A percentile compares a stretch with the other conserved stretches of the same genome.
Evolutionary conservation across 1,140 invertebrate genomes (phyloP).

Genomic region (Cyphomyrmex costatus): DNA sequence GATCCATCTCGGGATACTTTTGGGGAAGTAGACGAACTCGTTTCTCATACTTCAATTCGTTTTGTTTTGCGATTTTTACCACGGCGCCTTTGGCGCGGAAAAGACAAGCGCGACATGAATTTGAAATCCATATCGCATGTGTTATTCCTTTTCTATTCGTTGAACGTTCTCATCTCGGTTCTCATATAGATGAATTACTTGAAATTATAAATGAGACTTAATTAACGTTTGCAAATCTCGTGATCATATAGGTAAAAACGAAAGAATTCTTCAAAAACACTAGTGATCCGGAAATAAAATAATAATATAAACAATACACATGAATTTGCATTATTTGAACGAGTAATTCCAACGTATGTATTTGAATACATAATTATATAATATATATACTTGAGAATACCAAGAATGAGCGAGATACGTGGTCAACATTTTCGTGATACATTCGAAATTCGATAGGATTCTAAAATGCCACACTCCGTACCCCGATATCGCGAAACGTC

Average conservation of each 20-base stretch:
- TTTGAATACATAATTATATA: neutral
- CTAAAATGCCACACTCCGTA: neutral
- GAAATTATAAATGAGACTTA: neutral
- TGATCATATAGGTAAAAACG: neutral
- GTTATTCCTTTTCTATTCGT: neutral
- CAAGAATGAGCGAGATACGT: neutral
- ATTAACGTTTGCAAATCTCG: neutral
- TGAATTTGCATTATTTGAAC: no score
- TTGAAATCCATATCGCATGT: no score
- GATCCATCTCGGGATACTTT: constrained; percentile 65
- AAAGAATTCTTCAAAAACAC: neutral
- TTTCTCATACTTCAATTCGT: constrained; percentile 36
- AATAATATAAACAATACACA: neutral
- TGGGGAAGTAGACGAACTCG: constrained; percentile 16
- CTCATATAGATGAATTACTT: no score
- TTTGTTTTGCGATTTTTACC: constrained; percentile 36
- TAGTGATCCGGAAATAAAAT: neutral
- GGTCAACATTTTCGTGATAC: neutral
- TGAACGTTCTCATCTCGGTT: no score
- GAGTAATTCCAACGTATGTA: neutral
- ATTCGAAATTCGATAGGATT: neutral
- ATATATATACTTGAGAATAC: neutral
- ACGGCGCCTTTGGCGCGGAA: neutral
- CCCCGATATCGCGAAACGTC: neutral
- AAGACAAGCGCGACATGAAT: neutral